These are phyloP conservation scores for Acanthosepion esculentum DNA, from an alignment of 2,888 invertebrate species.

Conservation along the genomic window DNA sequence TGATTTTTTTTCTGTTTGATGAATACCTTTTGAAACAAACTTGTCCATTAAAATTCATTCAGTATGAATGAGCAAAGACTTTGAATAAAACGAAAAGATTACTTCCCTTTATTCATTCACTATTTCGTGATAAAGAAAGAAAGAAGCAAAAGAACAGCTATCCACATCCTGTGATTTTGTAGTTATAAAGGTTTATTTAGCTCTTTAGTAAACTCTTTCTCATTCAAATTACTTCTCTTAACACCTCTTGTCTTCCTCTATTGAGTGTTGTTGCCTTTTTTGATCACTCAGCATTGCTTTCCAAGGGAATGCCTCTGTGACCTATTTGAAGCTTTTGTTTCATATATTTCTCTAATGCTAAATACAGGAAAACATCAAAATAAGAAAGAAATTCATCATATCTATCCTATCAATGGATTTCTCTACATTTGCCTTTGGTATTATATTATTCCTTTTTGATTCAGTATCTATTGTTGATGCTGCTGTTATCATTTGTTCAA, in stretches of 20 bases:
- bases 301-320: not conserved
- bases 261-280: not conserved
- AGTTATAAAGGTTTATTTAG: conserved; percentile 22
- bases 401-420: conserved; percentile 17
- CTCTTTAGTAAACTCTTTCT: not conserved
- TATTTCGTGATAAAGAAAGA: not conserved
- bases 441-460: conserved; percentile 6
- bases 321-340: conserved; percentile 25
- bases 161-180: conserved; percentile 8
- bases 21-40: conserved; percentile 15
- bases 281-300: not conserved
- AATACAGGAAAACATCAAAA: conserved; percentile 2
- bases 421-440: not conserved
- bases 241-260: not conserved
- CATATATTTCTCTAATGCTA: not conserved
- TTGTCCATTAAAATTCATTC: conserved; percentile 33
- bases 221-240: not conserved
- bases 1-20: not conserved
- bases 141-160: not conserved
- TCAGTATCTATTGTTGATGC: not conserved
- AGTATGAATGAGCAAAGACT: not conserved
- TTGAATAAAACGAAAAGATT: not conserved
- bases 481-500: not conserved
- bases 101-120: not conserved
- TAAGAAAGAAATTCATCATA: not conserved